Evolutionary conservation across 1,140 invertebrate genomes (phyloP), one percentile per base, ranked within the genome.

Genomic region (Steinernema khuongi): DNA sequence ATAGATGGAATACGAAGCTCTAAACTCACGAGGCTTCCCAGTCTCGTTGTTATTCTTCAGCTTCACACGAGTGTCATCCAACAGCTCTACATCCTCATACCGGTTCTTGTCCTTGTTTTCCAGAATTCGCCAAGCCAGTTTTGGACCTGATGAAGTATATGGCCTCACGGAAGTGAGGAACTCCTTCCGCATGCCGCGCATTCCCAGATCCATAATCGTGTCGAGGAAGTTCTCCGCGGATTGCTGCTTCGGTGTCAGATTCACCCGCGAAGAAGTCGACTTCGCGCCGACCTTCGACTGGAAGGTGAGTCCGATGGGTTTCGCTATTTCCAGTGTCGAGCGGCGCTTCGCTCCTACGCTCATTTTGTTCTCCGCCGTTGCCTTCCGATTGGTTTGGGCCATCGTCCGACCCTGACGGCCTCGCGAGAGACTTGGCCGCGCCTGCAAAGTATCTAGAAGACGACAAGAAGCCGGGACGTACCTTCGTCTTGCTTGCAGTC

Each of bases 31-130:
- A 14, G 50, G 1, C 33, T 74, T 75, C 14, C 72, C 73, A n/a
- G 31, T 67, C 18, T 79, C 77, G 2, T 79, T 28, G 72, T 70
- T 81, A 36, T 30, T 80, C 22, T 70, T 78, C 18, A 79, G 17
- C 32, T 76, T 73, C 31, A 79, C 79, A 18, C 78, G 75, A 0
- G 78, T 78, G n/a, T 80, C 41, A 70, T 79, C 78, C 32, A 80
- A 28, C 18, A 79, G 74, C 0, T 31, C 19, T 1, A 79, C 76
- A 36, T 79, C 79, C 31, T 80, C 78, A 41, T 79, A 79, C 28
- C 78, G 79, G 66, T 79, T 79, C 67, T 78, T 79, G 22, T 26
- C 32, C 4, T 31, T 22, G 66, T 80, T 79, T 22, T 69, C 68
- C 29, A 41, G 68, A n/a, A 33, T 36, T 17, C 26, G 19, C 31